phyloP scores from a whole-genome alignment of 2,797 vertebrate genomes.

The Tarsius wallacei region DNA sequence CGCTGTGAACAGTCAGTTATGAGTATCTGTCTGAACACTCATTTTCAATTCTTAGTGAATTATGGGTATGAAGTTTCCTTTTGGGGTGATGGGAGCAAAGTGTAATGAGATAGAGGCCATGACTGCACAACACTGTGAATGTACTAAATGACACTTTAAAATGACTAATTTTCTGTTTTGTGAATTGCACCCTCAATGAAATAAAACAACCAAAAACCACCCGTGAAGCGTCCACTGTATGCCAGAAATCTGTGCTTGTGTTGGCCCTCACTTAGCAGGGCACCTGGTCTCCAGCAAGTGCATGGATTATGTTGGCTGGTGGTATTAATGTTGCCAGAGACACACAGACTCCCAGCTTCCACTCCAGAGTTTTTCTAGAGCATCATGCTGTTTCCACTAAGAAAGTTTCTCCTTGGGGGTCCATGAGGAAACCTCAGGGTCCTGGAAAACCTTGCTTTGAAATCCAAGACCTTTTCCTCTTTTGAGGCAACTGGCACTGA shows the following conservation, averaged over 20 bases:
- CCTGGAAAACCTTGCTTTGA: neutral
- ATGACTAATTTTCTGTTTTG: neutral
- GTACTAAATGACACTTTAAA: neutral
- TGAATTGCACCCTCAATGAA: constrained; percentile 1
- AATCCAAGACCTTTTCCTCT: neutral
- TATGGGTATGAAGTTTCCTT: neutral
- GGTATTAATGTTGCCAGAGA: neutral
- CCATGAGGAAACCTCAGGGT: neutral
- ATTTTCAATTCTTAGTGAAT: neutral
- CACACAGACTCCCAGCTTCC: neutral
- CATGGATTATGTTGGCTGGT: neutral
- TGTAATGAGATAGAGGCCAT: neutral
- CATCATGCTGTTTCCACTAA: rapidly evolving
- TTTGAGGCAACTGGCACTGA: neutral
- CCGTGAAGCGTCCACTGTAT: too few relatives aligned
- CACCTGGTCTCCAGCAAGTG: neutral
- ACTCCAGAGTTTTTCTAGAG: neutral
- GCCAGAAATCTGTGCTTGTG: neutral
- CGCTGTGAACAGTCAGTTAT: neutral
- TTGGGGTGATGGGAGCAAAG: neutral
- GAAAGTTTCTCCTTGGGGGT: neutral
- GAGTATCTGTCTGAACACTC: neutral
- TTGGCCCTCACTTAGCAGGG: rapidly evolving
- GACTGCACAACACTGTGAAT: neutral
- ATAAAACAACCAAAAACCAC: neutral